phyloP scores from a whole-genome alignment of 2,888 invertebrate species.

The Margaritifera margaritifera region DNA sequence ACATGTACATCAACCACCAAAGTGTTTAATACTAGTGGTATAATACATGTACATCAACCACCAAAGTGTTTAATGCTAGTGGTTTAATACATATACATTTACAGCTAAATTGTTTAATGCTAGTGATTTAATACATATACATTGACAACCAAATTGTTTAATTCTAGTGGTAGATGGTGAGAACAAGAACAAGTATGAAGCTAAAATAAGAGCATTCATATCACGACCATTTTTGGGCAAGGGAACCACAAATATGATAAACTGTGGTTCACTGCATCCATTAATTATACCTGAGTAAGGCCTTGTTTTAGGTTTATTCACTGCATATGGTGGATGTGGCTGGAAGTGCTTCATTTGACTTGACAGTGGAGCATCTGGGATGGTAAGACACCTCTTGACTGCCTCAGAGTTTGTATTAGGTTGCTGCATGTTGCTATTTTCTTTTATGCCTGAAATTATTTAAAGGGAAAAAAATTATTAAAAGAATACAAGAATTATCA shows the following conservation, averaged over 20 bases:
- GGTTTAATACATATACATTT: too few relatives aligned
- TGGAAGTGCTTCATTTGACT: slow-evolving; percentile 50
- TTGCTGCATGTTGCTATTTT: slow-evolving; percentile 51
- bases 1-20: too few relatives aligned
- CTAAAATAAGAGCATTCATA: background rate
- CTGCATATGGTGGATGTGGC: slow-evolving; percentile 60
- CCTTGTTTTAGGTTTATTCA: slow-evolving; percentile 37
- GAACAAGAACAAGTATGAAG: background rate
- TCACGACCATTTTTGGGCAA: background rate
- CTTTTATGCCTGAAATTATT: too few relatives aligned
- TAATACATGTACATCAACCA: too few relatives aligned
- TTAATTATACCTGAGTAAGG: slow-evolving; percentile 57
- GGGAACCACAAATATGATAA: background rate
- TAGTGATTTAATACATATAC: too few relatives aligned
- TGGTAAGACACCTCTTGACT: slow-evolving; percentile 56
- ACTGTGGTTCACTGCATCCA: background rate
- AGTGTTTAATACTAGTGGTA: too few relatives aligned
- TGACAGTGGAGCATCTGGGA: slow-evolving; percentile 54
- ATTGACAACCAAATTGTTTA: too few relatives aligned
- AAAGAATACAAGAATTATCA: too few relatives aligned
- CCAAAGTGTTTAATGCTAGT: too few relatives aligned
- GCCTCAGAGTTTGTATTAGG: slow-evolving; percentile 65
- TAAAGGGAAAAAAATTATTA: too few relatives aligned
- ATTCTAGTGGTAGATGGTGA: too few relatives aligned
- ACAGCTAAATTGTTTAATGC: too few relatives aligned